phyloP scores from a whole-genome alignment of 2,888 invertebrate genomes.

The Blera fallax region DNA sequence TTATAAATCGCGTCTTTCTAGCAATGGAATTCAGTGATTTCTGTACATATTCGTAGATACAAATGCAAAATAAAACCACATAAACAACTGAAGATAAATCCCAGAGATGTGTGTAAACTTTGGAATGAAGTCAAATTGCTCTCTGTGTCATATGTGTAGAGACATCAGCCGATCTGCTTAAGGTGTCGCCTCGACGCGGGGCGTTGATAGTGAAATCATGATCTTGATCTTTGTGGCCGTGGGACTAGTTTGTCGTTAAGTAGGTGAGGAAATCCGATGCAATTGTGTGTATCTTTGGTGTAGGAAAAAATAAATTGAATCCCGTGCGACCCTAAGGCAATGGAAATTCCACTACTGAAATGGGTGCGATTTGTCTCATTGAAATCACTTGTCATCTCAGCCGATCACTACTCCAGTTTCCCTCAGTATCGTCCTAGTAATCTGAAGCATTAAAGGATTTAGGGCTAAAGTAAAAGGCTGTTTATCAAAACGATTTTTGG shows the following conservation, averaged over 20 bases:
- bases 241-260: conserved; percentile 59
- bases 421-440: too few species aligned
- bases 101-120: conserved; percentile 29
- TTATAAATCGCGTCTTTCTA: background rate
- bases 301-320: conserved; percentile 5
- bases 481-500: too few species aligned
- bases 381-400: too few species aligned
- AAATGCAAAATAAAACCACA: conserved; percentile 16
- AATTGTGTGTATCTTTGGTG: background rate
- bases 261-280: conserved; percentile 65
- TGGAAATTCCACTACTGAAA: too few species aligned
- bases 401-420: too few species aligned
- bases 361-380: too few species aligned
- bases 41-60: too few species aligned
- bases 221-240: conserved; percentile 65
- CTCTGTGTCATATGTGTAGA: background rate
- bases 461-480: too few species aligned
- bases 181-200: conserved; percentile 38
- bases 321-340: too few species aligned
- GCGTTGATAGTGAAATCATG: conserved; percentile 68
- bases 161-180: background rate
- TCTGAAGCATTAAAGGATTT: too few species aligned
- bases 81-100: conserved; percentile 1
- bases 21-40: background rate
- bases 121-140: conserved; percentile 3